These are phyloP conservation scores for Hapalemur alaotrensis DNA, from an alignment of 2,797 vertebrate genomes.

Conservation along the genomic window DNA sequence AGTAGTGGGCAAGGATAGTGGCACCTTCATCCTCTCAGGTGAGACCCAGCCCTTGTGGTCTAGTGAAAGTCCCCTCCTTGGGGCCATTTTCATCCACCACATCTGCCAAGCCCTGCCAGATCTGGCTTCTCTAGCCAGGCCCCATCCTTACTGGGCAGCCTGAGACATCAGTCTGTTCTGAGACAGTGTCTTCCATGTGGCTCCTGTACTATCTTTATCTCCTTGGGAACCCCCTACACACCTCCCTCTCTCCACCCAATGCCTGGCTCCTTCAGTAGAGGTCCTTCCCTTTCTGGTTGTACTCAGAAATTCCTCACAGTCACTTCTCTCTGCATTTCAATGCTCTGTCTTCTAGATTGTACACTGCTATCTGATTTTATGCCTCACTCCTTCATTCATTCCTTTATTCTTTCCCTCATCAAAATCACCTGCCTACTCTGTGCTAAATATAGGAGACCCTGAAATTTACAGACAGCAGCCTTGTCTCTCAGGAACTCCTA, in stretches of 20 bases:
- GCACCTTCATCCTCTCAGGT: conserved; percentile 87
- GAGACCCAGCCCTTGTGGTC: conserved; percentile 59
- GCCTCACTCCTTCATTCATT: neutral
- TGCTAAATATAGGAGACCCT: neutral
- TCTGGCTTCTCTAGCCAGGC: neutral
- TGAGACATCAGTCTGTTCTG: neutral
- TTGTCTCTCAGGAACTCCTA: neutral
- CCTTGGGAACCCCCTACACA: neutral
- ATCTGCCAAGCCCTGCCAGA: neutral
- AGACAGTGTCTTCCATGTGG: neutral
- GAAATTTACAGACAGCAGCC: neutral
- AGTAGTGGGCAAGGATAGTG: conserved; percentile 73
- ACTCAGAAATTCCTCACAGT: neutral
- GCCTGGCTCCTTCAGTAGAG: neutral
- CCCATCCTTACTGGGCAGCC: neutral
- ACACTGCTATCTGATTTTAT: neutral
- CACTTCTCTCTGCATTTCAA: neutral
- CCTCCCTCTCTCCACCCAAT: neutral
- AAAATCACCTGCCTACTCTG: neutral
- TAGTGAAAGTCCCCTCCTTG: neutral
- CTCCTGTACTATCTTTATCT: neutral
- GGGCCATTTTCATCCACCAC: neutral
- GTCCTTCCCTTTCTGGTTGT: neutral
- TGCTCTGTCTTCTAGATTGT: conserved; percentile 1
- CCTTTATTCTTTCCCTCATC: neutral